Evolutionary conservation across 2,797 vertebrate genomes (phyloP), one percentile per base, ranked within the genome.

Genomic region (Acrossocheilus wenchowensis): DNA sequence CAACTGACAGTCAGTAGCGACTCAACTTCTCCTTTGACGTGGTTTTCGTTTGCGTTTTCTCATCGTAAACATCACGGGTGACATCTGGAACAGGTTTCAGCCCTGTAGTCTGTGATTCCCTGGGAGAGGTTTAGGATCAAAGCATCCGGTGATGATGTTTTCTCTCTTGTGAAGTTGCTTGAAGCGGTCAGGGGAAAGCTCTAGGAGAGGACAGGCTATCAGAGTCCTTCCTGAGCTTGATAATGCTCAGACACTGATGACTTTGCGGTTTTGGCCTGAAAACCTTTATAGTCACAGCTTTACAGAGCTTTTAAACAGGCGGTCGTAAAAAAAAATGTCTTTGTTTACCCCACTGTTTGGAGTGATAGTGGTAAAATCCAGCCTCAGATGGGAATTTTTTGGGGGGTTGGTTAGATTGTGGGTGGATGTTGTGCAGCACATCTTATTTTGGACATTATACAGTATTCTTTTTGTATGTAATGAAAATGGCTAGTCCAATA

Each of bases 51-150:
- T 5, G 39, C 15, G 4, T 79, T 85, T 84, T 79, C 66, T 60
- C 77, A 85, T 79, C 50, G 39, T 85, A 79, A 85, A 85, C 48
- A 72, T 30, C 48, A 3, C n/a, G 2, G 30, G 62, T 64, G 82
- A 85, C 88, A 89, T 89, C 88, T 89, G 88, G 88, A 87, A 87
- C 73, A 45, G 77, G 73, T 87, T 84, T 81, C 11, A 48, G 50
- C 6, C 60, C 23, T 26, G 12, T 69, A 66, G 43, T 69, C 78
- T 81, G 77, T 17, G 34, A 57, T 81, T 80, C 62, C n/a, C 66
- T 81, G 82, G 52, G 45, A 60, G 82, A 80, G 50, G 66, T 60
- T 45, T 39, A 60, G 26, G 79, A 88, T 88, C 81, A 88, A 88
- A 86, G 84, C 54, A 41, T 57, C 43, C 23, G 64, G 62, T 26